Conservation (phyloP, 2,113 vertebrate species). For the Sturnira hondurensis region DNA sequence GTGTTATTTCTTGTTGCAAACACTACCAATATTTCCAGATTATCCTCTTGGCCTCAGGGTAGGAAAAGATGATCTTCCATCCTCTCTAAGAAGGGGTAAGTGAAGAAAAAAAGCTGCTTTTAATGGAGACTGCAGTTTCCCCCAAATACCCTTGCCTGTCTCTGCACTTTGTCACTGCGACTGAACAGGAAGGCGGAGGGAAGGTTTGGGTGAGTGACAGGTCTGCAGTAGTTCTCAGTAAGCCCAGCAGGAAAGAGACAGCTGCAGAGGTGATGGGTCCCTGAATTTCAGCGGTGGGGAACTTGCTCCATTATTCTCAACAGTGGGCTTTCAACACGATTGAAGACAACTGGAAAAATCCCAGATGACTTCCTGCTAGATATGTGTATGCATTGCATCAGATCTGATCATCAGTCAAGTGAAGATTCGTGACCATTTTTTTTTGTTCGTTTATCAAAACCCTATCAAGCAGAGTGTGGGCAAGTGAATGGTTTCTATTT, state of each 20-base stretch:
- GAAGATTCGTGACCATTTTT: not conserved
- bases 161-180: not conserved
- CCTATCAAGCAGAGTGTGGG: not conserved
- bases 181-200: not conserved
- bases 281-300: not conserved
- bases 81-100: not conserved
- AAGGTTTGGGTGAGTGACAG: not conserved
- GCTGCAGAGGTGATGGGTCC: not conserved
- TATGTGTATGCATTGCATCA: not conserved
- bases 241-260: not conserved
- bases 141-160: not conserved
- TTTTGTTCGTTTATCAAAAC: constrained; percentile 28
- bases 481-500: constrained; percentile 10
- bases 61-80: not conserved
- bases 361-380: not conserved
- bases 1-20: not conserved
- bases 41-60: not conserved
- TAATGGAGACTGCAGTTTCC: not conserved
- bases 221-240: not conserved
- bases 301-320: not conserved
- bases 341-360: not conserved
- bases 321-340: not conserved
- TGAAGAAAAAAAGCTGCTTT: not conserved
- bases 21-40: not conserved
- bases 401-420: not conserved